A percentile compares a stretch with the other conserved stretches of the same genome.
Conservation (phyloP, 2,113 vertebrate species). For the Mustela nigripes region DNA sequence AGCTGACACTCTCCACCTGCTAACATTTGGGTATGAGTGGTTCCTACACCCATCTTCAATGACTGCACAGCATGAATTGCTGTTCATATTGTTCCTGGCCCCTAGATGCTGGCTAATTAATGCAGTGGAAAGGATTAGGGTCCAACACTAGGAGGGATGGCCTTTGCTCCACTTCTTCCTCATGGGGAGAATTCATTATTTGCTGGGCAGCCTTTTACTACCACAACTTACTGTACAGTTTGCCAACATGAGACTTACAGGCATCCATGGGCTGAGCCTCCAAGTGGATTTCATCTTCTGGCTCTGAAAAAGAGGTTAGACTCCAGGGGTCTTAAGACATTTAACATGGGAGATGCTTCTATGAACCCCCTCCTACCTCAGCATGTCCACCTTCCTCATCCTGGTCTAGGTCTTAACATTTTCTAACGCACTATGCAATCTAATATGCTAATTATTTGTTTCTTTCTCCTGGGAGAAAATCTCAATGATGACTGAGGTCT, state of each 20-base stretch:
- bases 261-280: background rate
- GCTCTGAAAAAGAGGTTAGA: constrained; percentile 31
- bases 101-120: background rate
- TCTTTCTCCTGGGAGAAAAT: background rate
- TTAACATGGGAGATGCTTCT: background rate
- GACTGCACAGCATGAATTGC: background rate
- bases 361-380: background rate
- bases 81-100: background rate
- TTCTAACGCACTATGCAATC: background rate
- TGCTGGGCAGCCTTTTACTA: background rate
- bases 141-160: background rate
- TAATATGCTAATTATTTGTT: background rate
- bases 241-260: background rate
- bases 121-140: background rate
- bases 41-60: background rate
- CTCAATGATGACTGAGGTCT: background rate
- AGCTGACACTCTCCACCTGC: background rate
- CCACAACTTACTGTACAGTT: background rate
- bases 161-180: background rate
- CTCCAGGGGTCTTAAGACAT: background rate
- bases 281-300: background rate
- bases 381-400: background rate
- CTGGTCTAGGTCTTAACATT: background rate
- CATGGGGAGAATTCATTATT: background rate
- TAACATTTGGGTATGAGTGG: background rate